Evolutionary conservation across 35 echinoderm and acorn worm species (phyloP).

Genomic region (Strongylocentrotus purpuratus): DNA sequence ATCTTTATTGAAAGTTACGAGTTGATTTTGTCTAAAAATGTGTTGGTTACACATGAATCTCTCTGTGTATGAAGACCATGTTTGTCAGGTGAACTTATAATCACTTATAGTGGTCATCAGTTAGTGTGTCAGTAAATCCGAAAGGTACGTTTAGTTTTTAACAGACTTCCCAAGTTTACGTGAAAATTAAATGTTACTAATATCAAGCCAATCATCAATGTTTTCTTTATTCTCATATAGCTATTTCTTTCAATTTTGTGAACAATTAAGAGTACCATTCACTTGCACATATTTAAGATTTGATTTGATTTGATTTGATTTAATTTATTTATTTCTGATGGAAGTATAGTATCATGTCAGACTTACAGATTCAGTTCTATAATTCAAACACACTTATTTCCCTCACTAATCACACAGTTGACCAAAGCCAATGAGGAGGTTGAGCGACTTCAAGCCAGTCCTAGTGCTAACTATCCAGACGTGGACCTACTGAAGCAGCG

Average conservation of each 20-base stretch:
- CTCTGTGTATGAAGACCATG: background rate
- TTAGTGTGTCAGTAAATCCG: background rate
- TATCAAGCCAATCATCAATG: no score
- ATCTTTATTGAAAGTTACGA: background rate
- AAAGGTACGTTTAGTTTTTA: no score
- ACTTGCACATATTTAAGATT: no score
- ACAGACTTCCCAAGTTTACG: no score
- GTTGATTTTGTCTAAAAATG: background rate
- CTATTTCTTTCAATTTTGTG: no score
- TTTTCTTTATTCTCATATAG: no score
- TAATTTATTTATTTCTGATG: no score
- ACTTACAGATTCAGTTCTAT: no score
- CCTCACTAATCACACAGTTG: background rate
- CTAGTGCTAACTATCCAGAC: background rate
- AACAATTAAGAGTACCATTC: no score
- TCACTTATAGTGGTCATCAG: background rate
- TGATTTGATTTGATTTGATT: no score
- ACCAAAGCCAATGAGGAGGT: conserved; percentile 20
- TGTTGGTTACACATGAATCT: background rate
- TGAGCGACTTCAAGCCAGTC: background rate
- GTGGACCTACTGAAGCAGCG: background rate
- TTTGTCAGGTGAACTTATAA: background rate
- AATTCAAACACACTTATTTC: background rate
- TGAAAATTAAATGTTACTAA: no score
- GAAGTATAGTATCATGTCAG: no score